phyloP scores from a whole-genome alignment of 2,797 vertebrate genomes.

The Falco peregrinus region DNA sequence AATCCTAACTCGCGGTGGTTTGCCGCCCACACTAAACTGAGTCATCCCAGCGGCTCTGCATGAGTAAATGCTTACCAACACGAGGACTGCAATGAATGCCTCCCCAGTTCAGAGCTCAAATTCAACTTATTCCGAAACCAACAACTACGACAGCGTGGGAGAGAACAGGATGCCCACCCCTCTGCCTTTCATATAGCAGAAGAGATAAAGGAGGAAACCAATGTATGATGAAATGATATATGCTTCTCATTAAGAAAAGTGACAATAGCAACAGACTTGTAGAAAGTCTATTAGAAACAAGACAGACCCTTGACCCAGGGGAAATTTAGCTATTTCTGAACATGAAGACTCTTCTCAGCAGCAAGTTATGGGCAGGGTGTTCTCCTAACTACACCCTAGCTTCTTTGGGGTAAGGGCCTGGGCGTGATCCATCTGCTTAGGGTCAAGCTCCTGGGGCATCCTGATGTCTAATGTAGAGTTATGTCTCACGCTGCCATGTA shows the following conservation, averaged over 20 bases:
- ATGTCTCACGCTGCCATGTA: neutral
- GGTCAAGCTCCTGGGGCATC: neutral
- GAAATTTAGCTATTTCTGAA: neutral
- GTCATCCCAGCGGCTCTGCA: conserved; percentile 35
- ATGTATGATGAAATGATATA: neutral
- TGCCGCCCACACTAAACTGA: neutral
- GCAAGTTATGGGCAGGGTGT: neutral
- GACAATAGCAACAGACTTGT: neutral
- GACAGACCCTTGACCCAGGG: neutral
- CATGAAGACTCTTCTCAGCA: neutral
- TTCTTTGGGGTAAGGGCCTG: neutral
- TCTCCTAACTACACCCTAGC: neutral
- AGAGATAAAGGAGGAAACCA: conserved; percentile 17
- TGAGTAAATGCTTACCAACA: conserved; percentile 41
- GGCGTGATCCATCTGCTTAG: neutral
- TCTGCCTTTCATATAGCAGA: neutral
- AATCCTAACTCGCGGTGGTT: conserved; percentile 17
- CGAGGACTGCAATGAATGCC: conserved; percentile 4
- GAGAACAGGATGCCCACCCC: conserved; percentile 42
- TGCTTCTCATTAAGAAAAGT: conserved; percentile 22
- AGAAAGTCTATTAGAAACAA: neutral
- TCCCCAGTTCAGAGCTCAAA: conserved; percentile 1
- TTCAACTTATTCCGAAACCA: conserved; percentile 54
- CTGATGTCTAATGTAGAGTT: neutral
- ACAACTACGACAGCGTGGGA: conserved; percentile 1